Conservation (phyloP, 1,140 invertebrate species). For the Gryllus bimaculatus region DNA sequence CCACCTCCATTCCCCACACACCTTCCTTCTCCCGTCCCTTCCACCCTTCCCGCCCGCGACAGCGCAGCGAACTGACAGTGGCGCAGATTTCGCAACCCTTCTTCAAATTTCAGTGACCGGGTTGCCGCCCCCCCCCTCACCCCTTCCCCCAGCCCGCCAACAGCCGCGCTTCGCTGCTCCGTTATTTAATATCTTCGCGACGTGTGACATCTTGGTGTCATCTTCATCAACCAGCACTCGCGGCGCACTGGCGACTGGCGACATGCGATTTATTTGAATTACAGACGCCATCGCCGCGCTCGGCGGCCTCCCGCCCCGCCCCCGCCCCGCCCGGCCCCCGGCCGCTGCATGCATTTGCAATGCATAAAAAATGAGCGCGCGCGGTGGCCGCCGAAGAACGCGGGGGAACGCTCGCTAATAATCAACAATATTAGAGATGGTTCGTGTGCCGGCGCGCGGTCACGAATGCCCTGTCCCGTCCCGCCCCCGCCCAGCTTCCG, state of each 20-base stretch:
- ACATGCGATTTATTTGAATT: conserved; percentile 1
- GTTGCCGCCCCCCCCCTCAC: not conserved
- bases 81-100: not conserved
- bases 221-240: not conserved
- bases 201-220: not conserved
- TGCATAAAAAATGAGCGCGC: not conserved
- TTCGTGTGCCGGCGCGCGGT: no score
- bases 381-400: not conserved
- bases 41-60: no score
- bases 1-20: no score
- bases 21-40: no score
- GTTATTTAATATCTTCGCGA: not conserved
- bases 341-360: not conserved
- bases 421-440: not conserved
- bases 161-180: not conserved
- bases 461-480: not conserved
- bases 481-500: no score
- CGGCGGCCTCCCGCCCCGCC: no score
- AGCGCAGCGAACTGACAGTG: no score
- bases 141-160: not conserved
- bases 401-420: not conserved
- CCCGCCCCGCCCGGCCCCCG: no score
- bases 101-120: conserved; percentile 3
- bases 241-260: not conserved
- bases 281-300: not conserved